Base-by-base conservation (phyloP, 2,888 invertebrate genomes). In the Tetanocera ferruginea region DNA sequence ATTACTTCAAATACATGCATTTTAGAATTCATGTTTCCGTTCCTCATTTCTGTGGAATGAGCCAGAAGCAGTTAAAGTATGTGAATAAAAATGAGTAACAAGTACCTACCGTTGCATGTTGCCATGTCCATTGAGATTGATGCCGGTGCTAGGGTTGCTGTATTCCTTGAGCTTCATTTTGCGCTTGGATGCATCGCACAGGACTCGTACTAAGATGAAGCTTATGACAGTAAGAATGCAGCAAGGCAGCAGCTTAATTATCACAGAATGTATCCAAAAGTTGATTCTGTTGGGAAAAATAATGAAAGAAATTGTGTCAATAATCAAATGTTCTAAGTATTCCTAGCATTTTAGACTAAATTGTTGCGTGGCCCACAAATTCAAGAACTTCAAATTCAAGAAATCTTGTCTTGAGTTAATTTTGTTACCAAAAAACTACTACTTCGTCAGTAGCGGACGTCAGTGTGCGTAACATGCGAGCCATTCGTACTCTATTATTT, bases 221-320 rank as follows among this genome's bases (percentile, higher is more conserved):
- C 93, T 94, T 81, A 94, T 93, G 67, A 93, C 90, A 0, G 94
- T 95, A 70, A 96, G 90, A 79, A 94, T 92, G 86, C 92, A 89
- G 85, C 95, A 95, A 0, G 95, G 95, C 8, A 95, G 87, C 19
- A 96, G 89, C 87, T 95, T 96, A 62, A 95, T 93, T 67, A 95
- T 91, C 43, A 95, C 94, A 25, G 93, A 93, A 87, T 95, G 94
- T 79, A 94, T 91, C 94, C 94, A 95, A 88, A 94, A 94, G 89
- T 95, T 95, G 69, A 94, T 89, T 78, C 90, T 90, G 11, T 23
- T 14, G 11, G 23, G 37, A 62, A 28, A 72, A 37, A 19, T 31
- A 14, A 55, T n/a, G 4, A 55, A 28, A 31, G 2, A 5, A n/a
- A 55, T 31, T 71, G 5, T 19, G 8, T 55, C 2, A 23, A 17